phyloP scores from a whole-genome alignment of 2,888 invertebrate genomes.

The Lasioglossum oenotherae region DNA sequence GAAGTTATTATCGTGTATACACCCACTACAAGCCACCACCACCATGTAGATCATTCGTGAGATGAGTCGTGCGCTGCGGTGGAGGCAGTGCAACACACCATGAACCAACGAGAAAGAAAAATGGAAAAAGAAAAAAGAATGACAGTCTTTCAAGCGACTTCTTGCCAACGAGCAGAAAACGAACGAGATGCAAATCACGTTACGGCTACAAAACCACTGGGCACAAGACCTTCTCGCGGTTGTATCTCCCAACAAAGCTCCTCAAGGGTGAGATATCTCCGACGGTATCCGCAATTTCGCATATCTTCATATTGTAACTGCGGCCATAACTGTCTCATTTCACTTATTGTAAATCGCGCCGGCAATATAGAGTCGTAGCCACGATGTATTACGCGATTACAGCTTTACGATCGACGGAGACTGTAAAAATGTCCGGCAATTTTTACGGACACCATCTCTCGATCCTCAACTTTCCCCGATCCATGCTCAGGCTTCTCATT shows the following conservation, averaged over 20 bases:
- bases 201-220: neutral
- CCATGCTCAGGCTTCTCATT: neutral
- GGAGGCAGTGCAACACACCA: neutral
- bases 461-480: neutral
- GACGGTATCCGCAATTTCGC: constrained; percentile 25
- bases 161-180: neutral
- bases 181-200: constrained; percentile 14
- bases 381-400: neutral
- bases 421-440: neutral
- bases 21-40: constrained; percentile 29
- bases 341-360: constrained; percentile 25
- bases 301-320: constrained; percentile 41
- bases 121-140: neutral
- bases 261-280: neutral
- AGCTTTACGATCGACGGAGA: neutral
- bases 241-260: neutral
- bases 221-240: constrained; percentile 1
- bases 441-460: neutral
- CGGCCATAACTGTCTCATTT: constrained; percentile 28
- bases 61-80: neutral
- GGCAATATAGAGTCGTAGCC: constrained; percentile 1
- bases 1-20: constrained; percentile 45
- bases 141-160: constrained; percentile 3
- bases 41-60: constrained; percentile 20
- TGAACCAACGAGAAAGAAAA: neutral